phyloP scores from a whole-genome alignment of 2,888 invertebrate genomes.

The Archips xylosteana region DNA sequence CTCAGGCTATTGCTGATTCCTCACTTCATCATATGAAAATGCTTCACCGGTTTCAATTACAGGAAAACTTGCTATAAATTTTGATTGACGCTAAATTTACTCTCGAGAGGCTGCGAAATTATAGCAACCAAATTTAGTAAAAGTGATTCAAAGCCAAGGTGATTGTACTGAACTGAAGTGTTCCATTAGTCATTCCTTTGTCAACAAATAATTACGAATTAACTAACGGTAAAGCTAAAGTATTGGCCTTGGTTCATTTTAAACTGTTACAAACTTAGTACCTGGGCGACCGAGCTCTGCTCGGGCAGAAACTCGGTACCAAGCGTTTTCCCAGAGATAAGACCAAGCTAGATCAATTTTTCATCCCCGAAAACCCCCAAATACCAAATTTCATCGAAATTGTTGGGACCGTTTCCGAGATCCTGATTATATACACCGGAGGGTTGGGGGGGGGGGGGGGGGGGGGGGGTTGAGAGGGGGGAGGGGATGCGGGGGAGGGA shows the following conservation, averaged over 20 bases:
- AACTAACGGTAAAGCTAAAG: constrained; percentile 17
- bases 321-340: too few relatives aligned
- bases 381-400: too few relatives aligned
- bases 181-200: constrained; percentile 35
- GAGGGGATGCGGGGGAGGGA: too few relatives aligned
- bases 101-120: neutral
- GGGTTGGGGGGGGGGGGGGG: too few relatives aligned
- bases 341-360: too few relatives aligned
- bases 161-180: constrained; percentile 18
- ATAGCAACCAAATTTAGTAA: constrained; percentile 13
- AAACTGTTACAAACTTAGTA: constrained; percentile 8
- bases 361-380: too few relatives aligned
- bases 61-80: neutral
- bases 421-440: too few relatives aligned
- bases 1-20: neutral
- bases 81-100: neutral
- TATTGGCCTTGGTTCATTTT: constrained; percentile 5
- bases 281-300: too few relatives aligned
- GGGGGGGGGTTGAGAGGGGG: too few relatives aligned
- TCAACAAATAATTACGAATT: constrained; percentile 29
- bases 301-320: too few relatives aligned
- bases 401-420: too few relatives aligned
- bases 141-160: constrained; percentile 32
- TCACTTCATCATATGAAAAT: neutral
- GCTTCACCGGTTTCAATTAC: neutral